Percentiles rank a stretch among this genome's conserved stretches.
phyloP scores from a whole-genome alignment of 2,113 vertebrate species.

The Chlorodrepanis virens region DNA sequence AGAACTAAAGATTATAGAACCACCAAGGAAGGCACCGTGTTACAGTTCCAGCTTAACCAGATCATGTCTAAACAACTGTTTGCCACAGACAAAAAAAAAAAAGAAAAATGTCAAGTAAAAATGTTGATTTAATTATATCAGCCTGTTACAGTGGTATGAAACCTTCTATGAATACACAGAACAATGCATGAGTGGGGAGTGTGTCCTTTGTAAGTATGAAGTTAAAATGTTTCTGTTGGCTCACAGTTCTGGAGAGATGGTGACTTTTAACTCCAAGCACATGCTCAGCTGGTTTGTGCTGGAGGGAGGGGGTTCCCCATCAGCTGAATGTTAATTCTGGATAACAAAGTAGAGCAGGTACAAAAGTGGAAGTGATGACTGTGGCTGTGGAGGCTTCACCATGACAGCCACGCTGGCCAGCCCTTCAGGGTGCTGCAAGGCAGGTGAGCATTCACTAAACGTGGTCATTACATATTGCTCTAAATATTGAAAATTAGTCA shows the following conservation, averaged over 20 bases:
- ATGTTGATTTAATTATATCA: constrained; percentile 3
- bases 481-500: background rate
- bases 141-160: background rate
- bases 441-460: background rate
- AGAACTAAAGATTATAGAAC: background rate
- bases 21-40: background rate
- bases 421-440: background rate
- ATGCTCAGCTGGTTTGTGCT: background rate
- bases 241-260: background rate
- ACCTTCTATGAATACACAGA: background rate
- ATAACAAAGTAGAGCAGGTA: background rate
- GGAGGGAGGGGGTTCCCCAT: background rate
- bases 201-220: background rate
- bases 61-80: background rate
- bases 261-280: constrained; percentile 23
- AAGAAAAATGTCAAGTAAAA: background rate
- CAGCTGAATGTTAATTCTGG: background rate
- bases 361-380: background rate
- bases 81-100: background rate
- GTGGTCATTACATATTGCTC: background rate
- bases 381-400: background rate
- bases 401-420: background rate
- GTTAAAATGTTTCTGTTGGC: constrained; percentile 30
- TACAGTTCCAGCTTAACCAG: background rate
- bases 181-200: background rate